These are phyloP conservation scores for Calliphora vicina DNA, from an alignment of 1,140 invertebrate genomes.

Conservation along the genomic window DNA sequence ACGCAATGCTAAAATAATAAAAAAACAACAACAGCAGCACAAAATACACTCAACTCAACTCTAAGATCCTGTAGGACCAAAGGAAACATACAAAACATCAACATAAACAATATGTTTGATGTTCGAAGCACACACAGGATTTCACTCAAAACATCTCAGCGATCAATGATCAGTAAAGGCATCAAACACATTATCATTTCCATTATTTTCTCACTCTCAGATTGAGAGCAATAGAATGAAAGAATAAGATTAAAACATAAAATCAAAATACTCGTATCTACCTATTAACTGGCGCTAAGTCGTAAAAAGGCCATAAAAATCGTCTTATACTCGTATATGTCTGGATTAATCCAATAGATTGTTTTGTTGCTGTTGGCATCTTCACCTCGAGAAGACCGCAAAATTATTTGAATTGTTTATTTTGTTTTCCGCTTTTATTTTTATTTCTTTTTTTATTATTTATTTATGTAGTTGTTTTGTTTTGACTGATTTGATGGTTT, in stretches of 20 bases:
- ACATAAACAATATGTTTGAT: conserved; percentile 14
- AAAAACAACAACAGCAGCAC: neutral
- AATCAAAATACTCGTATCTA: neutral
- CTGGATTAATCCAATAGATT: neutral
- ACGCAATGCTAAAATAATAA: neutral
- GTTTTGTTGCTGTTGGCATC: neutral
- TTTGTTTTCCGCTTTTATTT: neutral
- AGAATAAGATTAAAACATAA: neutral
- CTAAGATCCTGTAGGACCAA: neutral
- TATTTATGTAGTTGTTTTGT: neutral
- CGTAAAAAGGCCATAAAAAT: conserved; percentile 61
- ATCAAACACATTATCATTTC: neutral
- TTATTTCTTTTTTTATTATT: neutral
- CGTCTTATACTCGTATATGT: neutral
- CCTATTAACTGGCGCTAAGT: conserved; percentile 57
- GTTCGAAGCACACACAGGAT: neutral
- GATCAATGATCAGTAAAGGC: neutral
- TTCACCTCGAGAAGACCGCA: neutral
- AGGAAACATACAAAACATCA: neutral
- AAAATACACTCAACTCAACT: neutral
- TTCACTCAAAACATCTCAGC: neutral
- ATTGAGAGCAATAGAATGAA: neutral
- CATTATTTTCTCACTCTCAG: neutral
- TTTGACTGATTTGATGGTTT: neutral
- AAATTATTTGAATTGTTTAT: neutral